These are phyloP conservation scores for Theodoxus fluviatilis DNA, from an alignment of 2,888 invertebrate genomes.

Conservation along the genomic window DNA sequence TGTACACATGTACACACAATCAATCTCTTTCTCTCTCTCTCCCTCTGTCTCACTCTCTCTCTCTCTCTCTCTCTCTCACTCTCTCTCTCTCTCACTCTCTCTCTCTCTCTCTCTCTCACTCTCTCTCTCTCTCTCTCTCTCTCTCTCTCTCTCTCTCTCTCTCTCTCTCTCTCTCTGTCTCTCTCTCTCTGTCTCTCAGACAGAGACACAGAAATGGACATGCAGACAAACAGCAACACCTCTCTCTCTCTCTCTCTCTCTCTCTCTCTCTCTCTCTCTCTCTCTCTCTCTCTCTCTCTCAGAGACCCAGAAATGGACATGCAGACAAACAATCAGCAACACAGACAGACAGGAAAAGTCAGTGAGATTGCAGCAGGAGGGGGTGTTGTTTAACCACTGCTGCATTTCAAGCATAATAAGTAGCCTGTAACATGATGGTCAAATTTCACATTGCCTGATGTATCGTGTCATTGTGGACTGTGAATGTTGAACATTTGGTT, in stretches of 20 bases:
- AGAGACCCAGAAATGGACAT: neutral
- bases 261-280: slow-evolving; percentile 9
- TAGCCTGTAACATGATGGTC: too few species aligned
- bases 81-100: slow-evolving; percentile 5
- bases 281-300: slow-evolving; percentile 15
- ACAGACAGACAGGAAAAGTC: neutral
- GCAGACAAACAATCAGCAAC: slow-evolving; percentile 16
- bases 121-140: neutral
- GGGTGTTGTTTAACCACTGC: neutral
- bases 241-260: slow-evolving; percentile 20
- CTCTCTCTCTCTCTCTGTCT: neutral
- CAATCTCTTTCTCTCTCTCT: neutral
- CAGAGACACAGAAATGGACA: slow-evolving; percentile 8
- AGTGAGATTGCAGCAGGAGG: neutral
- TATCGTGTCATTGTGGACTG: too few species aligned
- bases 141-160: neutral
- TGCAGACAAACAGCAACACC: neutral
- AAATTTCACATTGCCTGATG: too few species aligned
- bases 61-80: neutral
- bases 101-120: neutral
- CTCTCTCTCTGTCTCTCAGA: slow-evolving; percentile 17
- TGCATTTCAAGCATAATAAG: neutral
- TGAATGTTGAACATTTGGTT: too few species aligned
- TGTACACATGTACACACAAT: too few species aligned
- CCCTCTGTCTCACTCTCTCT: neutral